phyloP scores from a whole-genome alignment of 1,140 invertebrate species.

The Drosophila equinoxialis region DNA sequence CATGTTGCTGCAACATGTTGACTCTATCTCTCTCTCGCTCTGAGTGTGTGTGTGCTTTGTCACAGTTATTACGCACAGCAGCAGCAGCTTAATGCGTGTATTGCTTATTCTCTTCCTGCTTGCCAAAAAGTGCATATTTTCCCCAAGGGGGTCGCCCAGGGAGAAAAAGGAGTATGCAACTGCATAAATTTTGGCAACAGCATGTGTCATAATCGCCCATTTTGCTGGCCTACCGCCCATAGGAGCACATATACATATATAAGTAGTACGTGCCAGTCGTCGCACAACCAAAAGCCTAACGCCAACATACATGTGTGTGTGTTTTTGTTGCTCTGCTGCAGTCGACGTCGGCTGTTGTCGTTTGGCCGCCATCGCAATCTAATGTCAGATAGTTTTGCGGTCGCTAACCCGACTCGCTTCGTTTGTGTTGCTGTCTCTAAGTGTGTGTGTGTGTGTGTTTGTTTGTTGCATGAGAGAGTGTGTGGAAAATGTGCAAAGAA shows the following conservation, averaged over 20 bases:
- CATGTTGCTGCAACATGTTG: conserved; percentile 48
- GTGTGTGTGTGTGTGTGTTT: not conserved
- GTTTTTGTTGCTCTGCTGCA: conserved; percentile 32
- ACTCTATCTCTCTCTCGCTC: no score
- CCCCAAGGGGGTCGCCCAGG: not conserved
- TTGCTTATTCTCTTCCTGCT: conserved; percentile 21
- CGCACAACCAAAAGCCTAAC: conserved; percentile 41
- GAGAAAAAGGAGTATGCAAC: conserved; percentile 3
- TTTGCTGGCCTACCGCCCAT: conserved; percentile 13
- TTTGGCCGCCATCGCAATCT: conserved; percentile 83
- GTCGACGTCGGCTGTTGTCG: conserved; percentile 81
- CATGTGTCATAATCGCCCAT: conserved; percentile 68
- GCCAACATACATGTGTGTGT: conserved; percentile 33
- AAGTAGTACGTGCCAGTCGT: conserved; percentile 56
- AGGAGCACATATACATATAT: not conserved
- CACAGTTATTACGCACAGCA: conserved; percentile 41
- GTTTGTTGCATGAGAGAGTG: conserved; percentile 16
- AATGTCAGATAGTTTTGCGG: conserved; percentile 83
- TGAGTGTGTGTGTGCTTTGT: conserved; percentile 21
- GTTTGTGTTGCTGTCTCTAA: not conserved
- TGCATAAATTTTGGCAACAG: conserved; percentile 55
- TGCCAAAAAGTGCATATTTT: not conserved
- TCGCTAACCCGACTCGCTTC: conserved; percentile 78
- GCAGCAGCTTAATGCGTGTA: not conserved
- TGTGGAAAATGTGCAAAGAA: conserved; percentile 32